These are phyloP conservation scores for Dasypogon diadema DNA, from an alignment of 2,888 invertebrate genomes.

Conservation along the genomic window DNA sequence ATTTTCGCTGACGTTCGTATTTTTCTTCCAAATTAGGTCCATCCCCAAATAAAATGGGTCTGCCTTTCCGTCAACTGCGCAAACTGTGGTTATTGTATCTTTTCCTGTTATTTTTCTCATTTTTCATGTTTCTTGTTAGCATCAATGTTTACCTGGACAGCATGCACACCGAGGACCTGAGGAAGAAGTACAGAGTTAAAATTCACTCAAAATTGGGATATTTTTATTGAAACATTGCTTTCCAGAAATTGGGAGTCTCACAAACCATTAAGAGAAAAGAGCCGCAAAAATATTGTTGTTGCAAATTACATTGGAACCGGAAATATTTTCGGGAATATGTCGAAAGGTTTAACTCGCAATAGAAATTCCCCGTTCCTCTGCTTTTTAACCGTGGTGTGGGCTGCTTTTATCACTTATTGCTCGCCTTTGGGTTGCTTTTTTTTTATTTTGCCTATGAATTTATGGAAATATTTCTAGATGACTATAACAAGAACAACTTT, in stretches of 20 bases:
- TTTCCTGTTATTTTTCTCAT: slow-evolving; percentile 67
- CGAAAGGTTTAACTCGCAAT: slow-evolving; percentile 72
- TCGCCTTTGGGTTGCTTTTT: background rate
- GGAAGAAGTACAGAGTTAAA: slow-evolving; percentile 44
- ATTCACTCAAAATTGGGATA: no score
- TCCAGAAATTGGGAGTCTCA: slow-evolving; percentile 50
- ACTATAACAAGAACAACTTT: slow-evolving; percentile 80
- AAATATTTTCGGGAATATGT: slow-evolving; percentile 82
- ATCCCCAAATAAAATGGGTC: slow-evolving; percentile 14
- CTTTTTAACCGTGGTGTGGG: slow-evolving; percentile 22
- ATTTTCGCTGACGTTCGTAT: no score
- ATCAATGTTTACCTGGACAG: slow-evolving; percentile 67
- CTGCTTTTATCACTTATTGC: background rate
- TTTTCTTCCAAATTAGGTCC: no score
- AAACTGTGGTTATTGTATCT: slow-evolving; percentile 67
- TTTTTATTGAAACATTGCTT: no score
- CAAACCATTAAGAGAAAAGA: slow-evolving; percentile 34
- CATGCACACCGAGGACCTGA: slow-evolving; percentile 59
- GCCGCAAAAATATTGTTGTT: slow-evolving; percentile 75
- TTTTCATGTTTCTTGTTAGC: slow-evolving; percentile 68
- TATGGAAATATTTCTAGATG: slow-evolving; percentile 62
- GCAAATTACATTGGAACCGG: slow-evolving; percentile 90
- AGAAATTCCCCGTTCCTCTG: background rate
- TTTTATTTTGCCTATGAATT: no score
- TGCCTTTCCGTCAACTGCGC: slow-evolving; percentile 64